Evolutionary conservation across 2,113 vertebrate genomes (phyloP).

Genomic region (Orthonyx spaldingii): DNA sequence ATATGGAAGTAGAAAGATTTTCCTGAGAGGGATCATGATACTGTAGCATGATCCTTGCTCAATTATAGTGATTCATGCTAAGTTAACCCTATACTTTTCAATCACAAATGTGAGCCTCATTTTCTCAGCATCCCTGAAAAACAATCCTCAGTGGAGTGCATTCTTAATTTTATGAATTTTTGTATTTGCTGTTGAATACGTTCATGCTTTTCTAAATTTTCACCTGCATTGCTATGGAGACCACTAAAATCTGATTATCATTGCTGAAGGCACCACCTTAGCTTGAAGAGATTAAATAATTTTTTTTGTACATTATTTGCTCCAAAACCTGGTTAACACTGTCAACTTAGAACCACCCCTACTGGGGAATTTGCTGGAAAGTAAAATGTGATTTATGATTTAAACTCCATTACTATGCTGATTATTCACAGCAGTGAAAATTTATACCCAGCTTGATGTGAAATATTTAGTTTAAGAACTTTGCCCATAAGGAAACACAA

Average conservation of each 20-base stretch:
- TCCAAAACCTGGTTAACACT: not conserved
- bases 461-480: not conserved
- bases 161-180: not conserved
- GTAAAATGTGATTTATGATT: not conserved
- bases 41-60: not conserved
- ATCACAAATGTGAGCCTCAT: not conserved
- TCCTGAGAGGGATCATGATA: not conserved
- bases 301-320: not conserved
- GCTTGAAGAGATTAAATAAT: not conserved
- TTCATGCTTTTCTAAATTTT: not conserved
- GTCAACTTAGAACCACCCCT: not conserved
- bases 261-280: not conserved
- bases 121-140: not conserved
- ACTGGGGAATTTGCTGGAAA: not conserved
- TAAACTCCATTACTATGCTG: not conserved
- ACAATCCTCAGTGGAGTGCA: not conserved
- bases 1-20: not conserved
- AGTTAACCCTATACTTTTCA: not conserved
- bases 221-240: not conserved
- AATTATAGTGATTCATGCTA: not conserved
- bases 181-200: not conserved
- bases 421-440: not conserved
- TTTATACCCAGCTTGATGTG: not conserved
- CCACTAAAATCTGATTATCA: not conserved
- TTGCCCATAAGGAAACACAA: not conserved